Percentiles rank a stretch among this genome's conserved stretches.
Evolutionary conservation across 2,888 invertebrate species (phyloP).

Genomic region (Brenthis daphne): DNA sequence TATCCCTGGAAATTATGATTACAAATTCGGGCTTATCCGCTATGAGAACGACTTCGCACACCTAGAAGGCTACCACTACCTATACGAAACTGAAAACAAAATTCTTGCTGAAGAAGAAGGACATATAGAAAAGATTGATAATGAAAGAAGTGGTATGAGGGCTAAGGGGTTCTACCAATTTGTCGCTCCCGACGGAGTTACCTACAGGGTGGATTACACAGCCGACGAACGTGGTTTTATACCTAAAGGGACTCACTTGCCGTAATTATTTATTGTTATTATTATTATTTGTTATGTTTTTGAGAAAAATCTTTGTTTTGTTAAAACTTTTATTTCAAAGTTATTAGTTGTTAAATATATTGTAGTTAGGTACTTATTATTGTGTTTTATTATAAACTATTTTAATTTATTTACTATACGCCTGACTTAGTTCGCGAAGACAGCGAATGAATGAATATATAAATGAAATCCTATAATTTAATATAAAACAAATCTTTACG

Average conservation of each 20-base stretch:
- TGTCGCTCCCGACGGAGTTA: conserved; percentile 65
- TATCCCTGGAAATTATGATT: conserved; percentile 48
- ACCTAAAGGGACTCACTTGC: conserved; percentile 62
- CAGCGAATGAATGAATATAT: too few relatives aligned
- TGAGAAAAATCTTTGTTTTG: conserved; percentile 22
- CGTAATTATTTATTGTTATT: conserved; percentile 45
- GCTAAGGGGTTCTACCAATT: conserved; percentile 72
- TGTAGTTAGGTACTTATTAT: too few relatives aligned
- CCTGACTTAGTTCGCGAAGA: too few relatives aligned
- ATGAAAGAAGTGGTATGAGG: conserved; percentile 52
- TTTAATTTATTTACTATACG: too few relatives aligned
- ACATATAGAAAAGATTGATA: conserved; percentile 59
- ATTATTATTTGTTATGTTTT: not conserved
- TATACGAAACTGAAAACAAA: conserved; percentile 75
- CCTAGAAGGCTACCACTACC: conserved; percentile 72
- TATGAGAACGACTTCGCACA: conserved; percentile 56
- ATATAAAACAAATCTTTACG: too few relatives aligned
- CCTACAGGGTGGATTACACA: conserved; percentile 74
- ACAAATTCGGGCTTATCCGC: conserved; percentile 71
- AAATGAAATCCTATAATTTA: too few relatives aligned
- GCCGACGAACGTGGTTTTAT: conserved; percentile 73
- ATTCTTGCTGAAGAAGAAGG: conserved; percentile 74
- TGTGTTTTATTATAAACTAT: too few relatives aligned
- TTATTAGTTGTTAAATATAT: conserved; percentile 1
- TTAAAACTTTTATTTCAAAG: conserved; percentile 20